These are phyloP conservation scores for Calliopsis andreniformis DNA, from an alignment of 1,140 invertebrate species.

Conservation along the genomic window DNA sequence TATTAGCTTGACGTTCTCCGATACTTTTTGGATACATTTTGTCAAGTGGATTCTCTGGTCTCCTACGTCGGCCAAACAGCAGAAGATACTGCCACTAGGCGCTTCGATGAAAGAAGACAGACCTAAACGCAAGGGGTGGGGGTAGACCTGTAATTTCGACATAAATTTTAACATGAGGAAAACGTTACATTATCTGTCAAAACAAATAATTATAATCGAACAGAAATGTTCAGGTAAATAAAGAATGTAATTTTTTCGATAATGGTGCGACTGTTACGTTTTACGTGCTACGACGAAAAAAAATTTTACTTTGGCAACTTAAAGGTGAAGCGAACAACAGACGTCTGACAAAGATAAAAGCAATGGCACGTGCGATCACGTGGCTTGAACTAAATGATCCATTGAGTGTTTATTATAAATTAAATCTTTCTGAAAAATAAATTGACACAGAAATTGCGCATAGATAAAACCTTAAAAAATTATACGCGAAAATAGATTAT, in stretches of 20 bases:
- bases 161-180: neutral
- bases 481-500: neutral
- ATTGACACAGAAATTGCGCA: neutral
- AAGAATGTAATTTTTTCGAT: neutral
- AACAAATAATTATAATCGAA: neutral
- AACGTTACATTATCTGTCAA: neutral
- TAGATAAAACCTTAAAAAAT: neutral
- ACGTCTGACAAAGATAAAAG: slow-evolving; percentile 45
- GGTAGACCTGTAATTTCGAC: slow-evolving; percentile 2
- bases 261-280: neutral
- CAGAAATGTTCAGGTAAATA: neutral
- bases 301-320: neutral
- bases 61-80: slow-evolving; percentile 79
- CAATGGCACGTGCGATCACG: slow-evolving; percentile 78
- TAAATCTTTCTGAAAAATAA: neutral
- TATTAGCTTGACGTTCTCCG: slow-evolving; percentile 82
- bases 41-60: slow-evolving; percentile 65
- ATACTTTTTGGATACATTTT: slow-evolving; percentile 77
- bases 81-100: slow-evolving; percentile 80
- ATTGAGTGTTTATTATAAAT: slow-evolving; percentile 16
- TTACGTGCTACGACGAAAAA: neutral
- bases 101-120: slow-evolving; percentile 74
- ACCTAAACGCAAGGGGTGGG: slow-evolving; percentile 7
- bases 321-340: neutral
- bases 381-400: slow-evolving; percentile 61